Percentiles rank a stretch among this genome's conserved stretches.
These are phyloP conservation scores for Melanostoma scalare DNA, from an alignment of 2,888 invertebrate genomes.

Conservation along the genomic window DNA sequence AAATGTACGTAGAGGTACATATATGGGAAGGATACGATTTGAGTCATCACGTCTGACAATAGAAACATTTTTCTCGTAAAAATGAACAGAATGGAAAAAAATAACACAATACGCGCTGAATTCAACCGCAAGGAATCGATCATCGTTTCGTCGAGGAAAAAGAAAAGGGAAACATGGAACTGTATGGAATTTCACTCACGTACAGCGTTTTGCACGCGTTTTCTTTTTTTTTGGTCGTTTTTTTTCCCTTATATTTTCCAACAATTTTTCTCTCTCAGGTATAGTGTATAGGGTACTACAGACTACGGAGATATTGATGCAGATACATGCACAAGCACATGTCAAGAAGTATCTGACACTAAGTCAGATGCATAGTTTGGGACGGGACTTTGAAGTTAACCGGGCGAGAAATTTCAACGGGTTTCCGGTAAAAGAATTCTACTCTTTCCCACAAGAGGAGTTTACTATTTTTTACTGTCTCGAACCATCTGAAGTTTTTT, in stretches of 20 bases:
- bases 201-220: constrained; percentile 9
- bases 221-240: no score
- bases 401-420: constrained; percentile 23
- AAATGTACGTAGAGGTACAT: constrained; percentile 41
- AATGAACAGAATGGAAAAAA: background rate
- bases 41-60: constrained; percentile 65
- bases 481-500: background rate
- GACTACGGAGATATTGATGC: background rate
- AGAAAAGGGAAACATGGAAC: constrained; percentile 29
- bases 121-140: constrained; percentile 63
- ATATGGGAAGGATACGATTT: constrained; percentile 31
- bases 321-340: constrained; percentile 5
- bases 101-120: constrained; percentile 31
- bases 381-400: constrained; percentile 10
- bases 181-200: constrained; percentile 60
- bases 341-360: no score
- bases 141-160: constrained; percentile 45
- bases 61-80: constrained; percentile 33
- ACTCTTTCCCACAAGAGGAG: background rate
- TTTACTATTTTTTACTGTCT: background rate
- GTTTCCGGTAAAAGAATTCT: no score
- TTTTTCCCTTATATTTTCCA: constrained; percentile 3
- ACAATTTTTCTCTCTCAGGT: constrained; percentile 1
- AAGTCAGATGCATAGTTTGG: no score
- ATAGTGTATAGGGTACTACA: constrained; percentile 19